Conservation (phyloP, 2,113 vertebrate species). For the Mustela nigripes region DNA sequence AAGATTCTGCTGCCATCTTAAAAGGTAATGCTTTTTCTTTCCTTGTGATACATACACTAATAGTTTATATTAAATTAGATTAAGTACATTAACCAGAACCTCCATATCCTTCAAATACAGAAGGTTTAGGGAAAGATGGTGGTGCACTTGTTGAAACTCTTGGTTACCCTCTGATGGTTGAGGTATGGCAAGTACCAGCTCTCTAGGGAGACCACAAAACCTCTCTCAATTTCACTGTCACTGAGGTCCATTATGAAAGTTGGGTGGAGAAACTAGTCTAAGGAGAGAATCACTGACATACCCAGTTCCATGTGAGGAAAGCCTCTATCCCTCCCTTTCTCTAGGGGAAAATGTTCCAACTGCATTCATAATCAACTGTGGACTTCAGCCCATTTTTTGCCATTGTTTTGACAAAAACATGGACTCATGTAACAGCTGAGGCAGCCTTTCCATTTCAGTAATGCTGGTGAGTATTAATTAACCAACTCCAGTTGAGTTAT, state of each 20-base stretch:
- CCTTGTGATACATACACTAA: not conserved
- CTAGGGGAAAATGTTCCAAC: not conserved
- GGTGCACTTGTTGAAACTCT: not conserved
- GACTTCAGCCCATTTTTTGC: not conserved
- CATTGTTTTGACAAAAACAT: conserved; percentile 2
- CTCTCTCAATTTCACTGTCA: not conserved
- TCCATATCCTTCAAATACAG: not conserved
- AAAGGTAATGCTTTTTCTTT: not conserved
- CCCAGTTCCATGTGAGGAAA: not conserved
- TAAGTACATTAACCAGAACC: not conserved
- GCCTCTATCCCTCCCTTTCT: not conserved
- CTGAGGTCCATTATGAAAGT: not conserved
- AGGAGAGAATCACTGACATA: not conserved
- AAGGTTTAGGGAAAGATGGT: not conserved
- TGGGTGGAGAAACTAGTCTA: not conserved
- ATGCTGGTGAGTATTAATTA: not conserved
- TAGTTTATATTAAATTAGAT: not conserved
- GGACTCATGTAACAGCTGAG: not conserved
- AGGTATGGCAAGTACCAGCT: not conserved
- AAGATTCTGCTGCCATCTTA: not conserved
- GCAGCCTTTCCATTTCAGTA: not conserved
- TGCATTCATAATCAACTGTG: not conserved
- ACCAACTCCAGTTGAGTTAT: not conserved
- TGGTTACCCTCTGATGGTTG: not conserved
- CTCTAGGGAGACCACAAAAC: not conserved